A percentile compares a stretch with the other conserved stretches of the same genome.
Conservation (phyloP, 2,797 vertebrate species). For the Lagodon rhomboides region DNA sequence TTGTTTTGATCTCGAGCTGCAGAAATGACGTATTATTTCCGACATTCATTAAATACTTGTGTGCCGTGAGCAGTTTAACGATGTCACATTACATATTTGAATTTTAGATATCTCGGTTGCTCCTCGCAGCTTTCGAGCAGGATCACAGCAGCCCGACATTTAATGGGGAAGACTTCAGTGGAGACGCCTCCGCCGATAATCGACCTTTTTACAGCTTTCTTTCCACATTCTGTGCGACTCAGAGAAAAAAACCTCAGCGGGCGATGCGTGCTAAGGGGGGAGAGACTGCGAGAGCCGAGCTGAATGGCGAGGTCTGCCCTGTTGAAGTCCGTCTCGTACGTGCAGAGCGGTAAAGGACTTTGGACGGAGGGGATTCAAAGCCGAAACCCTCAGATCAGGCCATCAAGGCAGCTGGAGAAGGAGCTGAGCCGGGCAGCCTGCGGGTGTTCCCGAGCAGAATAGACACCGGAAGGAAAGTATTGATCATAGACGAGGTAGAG, state of each 20-base stretch:
- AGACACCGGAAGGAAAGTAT: slow-evolving; percentile 29
- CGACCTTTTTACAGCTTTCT: slow-evolving; percentile 4
- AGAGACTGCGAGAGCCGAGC: slow-evolving; percentile 1
- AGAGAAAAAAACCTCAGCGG: background rate
- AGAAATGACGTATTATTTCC: background rate
- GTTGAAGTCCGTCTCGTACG: slow-evolving; percentile 23
- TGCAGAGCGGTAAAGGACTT: slow-evolving; percentile 20
- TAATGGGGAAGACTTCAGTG: slow-evolving; percentile 29
- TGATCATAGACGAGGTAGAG: slow-evolving; percentile 10
- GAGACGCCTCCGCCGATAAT: slow-evolving; percentile 19
- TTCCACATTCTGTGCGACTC: slow-evolving; percentile 7
- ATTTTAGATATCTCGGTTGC: background rate
- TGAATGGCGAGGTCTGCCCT: slow-evolving; percentile 29
- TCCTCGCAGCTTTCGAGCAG: slow-evolving; percentile 22
- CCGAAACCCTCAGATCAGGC: slow-evolving; percentile 40
- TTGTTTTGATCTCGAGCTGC: too few relatives aligned
- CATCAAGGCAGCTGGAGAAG: slow-evolving; percentile 48
- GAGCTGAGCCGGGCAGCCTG: slow-evolving; percentile 55
- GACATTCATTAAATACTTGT: background rate
- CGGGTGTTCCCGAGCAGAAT: slow-evolving; percentile 44
- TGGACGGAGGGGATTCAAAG: background rate
- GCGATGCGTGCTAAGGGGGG: slow-evolving; percentile 27
- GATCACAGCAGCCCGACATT: slow-evolving; percentile 17
- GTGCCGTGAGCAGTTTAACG: background rate
- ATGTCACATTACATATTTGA: background rate